A percentile compares a stretch with the other conserved stretches of the same genome.
Evolutionary conservation across 1,140 invertebrate genomes (phyloP).

Genomic region (Microvelia longipes): DNA sequence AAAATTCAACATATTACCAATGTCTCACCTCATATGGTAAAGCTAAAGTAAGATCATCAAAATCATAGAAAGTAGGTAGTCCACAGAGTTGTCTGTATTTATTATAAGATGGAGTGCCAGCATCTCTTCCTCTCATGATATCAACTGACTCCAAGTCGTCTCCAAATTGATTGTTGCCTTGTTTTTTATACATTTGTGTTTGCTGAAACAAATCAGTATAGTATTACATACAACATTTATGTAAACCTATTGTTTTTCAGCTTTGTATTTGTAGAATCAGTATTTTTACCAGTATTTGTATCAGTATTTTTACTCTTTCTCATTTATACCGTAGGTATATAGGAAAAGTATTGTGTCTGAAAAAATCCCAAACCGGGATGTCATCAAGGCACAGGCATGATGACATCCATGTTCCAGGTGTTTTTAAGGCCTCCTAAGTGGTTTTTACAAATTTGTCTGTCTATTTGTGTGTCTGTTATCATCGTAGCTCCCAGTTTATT

Average conservation of each 20-base stretch:
- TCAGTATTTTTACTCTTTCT: neutral
- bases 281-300: too few relatives aligned
- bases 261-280: neutral
- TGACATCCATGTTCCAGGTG: too few relatives aligned
- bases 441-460: too few relatives aligned
- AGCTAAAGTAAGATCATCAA: neutral
- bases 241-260: neutral
- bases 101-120: slow-evolving; percentile 70
- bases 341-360: neutral
- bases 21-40: too few relatives aligned
- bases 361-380: neutral
- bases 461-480: too few relatives aligned
- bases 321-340: neutral
- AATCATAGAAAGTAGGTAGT: slow-evolving; percentile 27
- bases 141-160: slow-evolving; percentile 68
- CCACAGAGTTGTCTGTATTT: slow-evolving; percentile 65
- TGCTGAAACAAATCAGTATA: neutral
- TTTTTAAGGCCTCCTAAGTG: too few relatives aligned
- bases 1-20: too few relatives aligned
- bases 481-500: too few relatives aligned
- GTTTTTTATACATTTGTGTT: neutral
- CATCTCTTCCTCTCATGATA: slow-evolving; percentile 77
- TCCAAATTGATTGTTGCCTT: slow-evolving; percentile 38
- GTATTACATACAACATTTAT: neutral
- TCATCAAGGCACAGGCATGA: too few relatives aligned